A percentile compares a stretch with the other conserved stretches of the same genome.
These are phyloP conservation scores for Pteropus rufus DNA, from an alignment of 2,797 vertebrate species.

Conservation along the genomic window DNA sequence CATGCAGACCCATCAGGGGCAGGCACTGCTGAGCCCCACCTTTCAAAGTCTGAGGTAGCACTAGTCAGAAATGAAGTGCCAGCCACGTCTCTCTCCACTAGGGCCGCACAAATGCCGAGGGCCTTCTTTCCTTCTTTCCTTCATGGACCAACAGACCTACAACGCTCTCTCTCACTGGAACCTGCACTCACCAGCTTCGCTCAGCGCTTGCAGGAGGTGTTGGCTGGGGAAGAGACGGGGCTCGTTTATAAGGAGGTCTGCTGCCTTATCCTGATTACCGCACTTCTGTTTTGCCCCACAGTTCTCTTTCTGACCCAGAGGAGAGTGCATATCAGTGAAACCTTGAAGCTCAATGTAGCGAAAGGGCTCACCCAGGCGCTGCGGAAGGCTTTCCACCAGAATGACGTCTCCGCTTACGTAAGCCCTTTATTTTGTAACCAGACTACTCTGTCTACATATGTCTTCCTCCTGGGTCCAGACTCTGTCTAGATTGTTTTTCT, in stretches of 20 bases:
- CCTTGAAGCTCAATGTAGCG: conserved; percentile 90
- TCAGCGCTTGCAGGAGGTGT: neutral
- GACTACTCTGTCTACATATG: neutral
- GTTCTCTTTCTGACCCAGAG: conserved; percentile 94
- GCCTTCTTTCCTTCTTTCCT: neutral
- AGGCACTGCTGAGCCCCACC: neutral
- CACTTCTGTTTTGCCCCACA: conserved; percentile 77
- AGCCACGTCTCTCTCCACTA: neutral
- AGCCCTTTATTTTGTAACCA: conserved; percentile 56
- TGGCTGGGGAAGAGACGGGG: neutral
- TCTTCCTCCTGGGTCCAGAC: neutral
- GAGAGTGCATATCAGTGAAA: conserved; percentile 88
- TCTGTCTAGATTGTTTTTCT: neutral
- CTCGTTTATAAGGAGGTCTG: neutral
- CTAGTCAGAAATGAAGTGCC: neutral
- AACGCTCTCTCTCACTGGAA: neutral
- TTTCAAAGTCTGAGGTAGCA: neutral
- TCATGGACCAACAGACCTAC: neutral
- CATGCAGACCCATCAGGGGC: neutral
- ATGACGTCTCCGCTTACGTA: conserved; percentile 89
- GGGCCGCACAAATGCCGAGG: too few relatives aligned
- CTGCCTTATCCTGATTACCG: neutral
- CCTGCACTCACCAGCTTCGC: neutral
- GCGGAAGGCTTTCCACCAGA: conserved; percentile 91
- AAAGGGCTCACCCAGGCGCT: conserved; percentile 92